phyloP scores from a whole-genome alignment of 2,113 vertebrate genomes.

The Sakesphorus luctuosus region DNA sequence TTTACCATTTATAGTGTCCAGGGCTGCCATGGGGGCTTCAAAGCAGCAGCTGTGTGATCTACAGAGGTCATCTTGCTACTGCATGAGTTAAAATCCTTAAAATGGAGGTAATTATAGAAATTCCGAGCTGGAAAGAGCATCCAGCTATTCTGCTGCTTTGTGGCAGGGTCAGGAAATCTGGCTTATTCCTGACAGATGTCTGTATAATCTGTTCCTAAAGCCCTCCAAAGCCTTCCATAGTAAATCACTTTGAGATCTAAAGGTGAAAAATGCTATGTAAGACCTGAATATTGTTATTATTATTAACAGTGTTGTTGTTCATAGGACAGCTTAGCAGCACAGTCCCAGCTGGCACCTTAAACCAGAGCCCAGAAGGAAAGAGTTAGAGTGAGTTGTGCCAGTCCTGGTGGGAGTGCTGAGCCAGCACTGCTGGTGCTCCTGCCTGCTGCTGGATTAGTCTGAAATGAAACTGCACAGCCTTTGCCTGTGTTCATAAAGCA shows the following conservation, averaged over 20 bases:
- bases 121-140: not conserved
- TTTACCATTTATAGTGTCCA: not conserved
- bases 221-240: slow-evolving; percentile 36
- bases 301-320: slow-evolving; percentile 53
- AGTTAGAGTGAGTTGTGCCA: not conserved
- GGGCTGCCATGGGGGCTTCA: not conserved
- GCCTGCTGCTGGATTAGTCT: not conserved
- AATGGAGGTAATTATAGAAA: not conserved
- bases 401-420: slow-evolving; percentile 30
- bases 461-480: slow-evolving; percentile 15
- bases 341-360: slow-evolving; percentile 42
- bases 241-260: slow-evolving; percentile 54
- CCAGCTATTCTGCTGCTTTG: not conserved
- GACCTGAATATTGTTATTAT: slow-evolving; percentile 63
- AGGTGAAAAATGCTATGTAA: slow-evolving; percentile 60
- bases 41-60: not conserved
- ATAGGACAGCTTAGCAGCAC: slow-evolving; percentile 54
- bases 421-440: slow-evolving; percentile 19
- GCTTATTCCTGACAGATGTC: slow-evolving; percentile 71
- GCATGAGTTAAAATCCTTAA: not conserved
- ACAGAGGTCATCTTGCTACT: not conserved
- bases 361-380: slow-evolving; percentile 46
- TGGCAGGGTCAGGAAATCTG: slow-evolving; percentile 52
- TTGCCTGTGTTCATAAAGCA: not conserved
- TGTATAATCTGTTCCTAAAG: slow-evolving; percentile 49